These are phyloP conservation scores for Lasioglossum vierecki DNA, from an alignment of 2,888 invertebrate species.

Conservation along the genomic window DNA sequence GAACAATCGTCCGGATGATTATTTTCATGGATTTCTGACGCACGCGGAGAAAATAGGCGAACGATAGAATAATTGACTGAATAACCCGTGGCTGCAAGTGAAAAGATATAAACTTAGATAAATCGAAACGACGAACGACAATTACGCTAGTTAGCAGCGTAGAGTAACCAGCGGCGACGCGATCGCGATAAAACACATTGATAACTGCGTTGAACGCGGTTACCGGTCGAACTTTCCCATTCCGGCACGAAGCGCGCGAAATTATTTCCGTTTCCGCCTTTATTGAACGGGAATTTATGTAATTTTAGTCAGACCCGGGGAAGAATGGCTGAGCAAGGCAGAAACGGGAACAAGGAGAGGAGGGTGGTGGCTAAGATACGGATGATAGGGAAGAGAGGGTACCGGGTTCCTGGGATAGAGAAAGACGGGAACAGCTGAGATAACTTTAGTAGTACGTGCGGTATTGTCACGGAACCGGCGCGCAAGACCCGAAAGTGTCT, in stretches of 20 bases:
- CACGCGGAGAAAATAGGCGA: not conserved
- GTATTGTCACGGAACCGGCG: conserved; percentile 62
- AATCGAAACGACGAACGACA: not conserved
- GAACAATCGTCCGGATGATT: no score
- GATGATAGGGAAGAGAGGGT: conserved; percentile 16
- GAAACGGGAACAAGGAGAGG: not conserved
- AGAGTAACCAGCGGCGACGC: not conserved
- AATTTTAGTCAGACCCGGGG: conserved; percentile 27
- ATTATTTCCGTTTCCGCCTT: conserved; percentile 74
- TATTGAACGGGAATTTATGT: conserved; percentile 57
- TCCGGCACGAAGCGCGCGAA: conserved; percentile 73
- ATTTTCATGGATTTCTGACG: not conserved
- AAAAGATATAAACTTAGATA: conserved; percentile 11
- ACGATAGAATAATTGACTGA: not conserved
- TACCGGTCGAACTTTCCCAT: conserved; percentile 75
- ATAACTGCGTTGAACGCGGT: conserved; percentile 63
- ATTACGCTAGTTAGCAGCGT: not conserved
- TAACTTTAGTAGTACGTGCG: conserved; percentile 59
- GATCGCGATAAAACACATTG: conserved; percentile 31
- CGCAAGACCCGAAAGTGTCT: conserved; percentile 62
- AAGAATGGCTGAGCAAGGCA: conserved; percentile 33
- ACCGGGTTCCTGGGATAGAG: conserved; percentile 22
- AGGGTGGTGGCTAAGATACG: not conserved
- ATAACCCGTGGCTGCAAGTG: not conserved
- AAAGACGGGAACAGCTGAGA: conserved; percentile 36